A percentile compares a stretch with the other conserved stretches of the same genome.
Conservation (phyloP, 1,140 invertebrate species). For the Berghia stephanieae region DNA sequence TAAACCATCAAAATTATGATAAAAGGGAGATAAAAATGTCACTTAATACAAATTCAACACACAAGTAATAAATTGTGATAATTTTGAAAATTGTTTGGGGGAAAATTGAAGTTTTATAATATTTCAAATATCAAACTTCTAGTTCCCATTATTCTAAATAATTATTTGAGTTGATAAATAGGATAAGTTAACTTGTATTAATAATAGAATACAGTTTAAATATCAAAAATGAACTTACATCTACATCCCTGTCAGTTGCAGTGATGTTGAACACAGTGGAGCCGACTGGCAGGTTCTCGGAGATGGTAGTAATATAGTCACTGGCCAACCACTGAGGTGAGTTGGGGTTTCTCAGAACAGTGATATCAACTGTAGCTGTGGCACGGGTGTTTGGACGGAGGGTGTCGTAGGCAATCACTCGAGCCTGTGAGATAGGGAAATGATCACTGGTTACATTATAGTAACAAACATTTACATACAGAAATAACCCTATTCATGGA, state of each 20-base stretch:
- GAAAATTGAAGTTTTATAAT: no score
- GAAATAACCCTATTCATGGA: no score
- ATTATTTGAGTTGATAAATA: no score
- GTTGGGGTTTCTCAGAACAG: slow-evolving; percentile 36
- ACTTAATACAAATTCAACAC: no score
- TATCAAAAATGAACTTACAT: slow-evolving; percentile 24
- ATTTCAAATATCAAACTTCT: no score
- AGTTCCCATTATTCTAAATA: no score
- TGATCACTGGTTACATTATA: no score
- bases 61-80: no score
- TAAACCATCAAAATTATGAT: background rate
- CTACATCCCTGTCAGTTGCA: slow-evolving; percentile 58
- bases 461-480: no score
- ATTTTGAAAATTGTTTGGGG: no score
- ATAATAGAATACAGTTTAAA: background rate
- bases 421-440: slow-evolving; percentile 69
- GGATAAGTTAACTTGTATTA: no score
- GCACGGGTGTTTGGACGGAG: slow-evolving; percentile 81
- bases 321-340: slow-evolving; percentile 66
- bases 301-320: slow-evolving; percentile 81
- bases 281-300: slow-evolving; percentile 75
- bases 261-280: slow-evolving; percentile 70
- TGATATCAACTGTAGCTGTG: slow-evolving; percentile 31
- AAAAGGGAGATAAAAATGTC: background rate
- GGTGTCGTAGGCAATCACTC: slow-evolving; percentile 85